Evolutionary conservation across 2,113 vertebrate genomes (phyloP), one percentile per base, ranked within the genome.

Genomic region (Labeo rohita): DNA sequence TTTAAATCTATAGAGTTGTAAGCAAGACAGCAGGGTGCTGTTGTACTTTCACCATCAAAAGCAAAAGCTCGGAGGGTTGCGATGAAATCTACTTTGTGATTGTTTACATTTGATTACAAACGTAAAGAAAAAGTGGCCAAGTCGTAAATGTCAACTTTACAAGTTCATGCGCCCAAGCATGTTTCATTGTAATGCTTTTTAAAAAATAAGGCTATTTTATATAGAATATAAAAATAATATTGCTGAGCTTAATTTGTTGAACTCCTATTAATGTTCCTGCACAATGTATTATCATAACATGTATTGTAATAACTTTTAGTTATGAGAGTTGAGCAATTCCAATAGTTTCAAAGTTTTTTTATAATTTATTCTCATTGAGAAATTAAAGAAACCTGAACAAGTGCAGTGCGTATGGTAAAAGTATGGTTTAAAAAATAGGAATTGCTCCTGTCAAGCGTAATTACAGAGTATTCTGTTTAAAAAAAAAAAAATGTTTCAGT

Each of bases 1-100:
- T 87, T 88, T 82, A 86, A 90, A 93, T 88, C 89, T 89, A 85
- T 83, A 88, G 90, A 94, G 89, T 92, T 94, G 93, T 89, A 90
- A 91, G 91, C 84, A 90, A 89, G 90, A 90, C 79, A 86, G 76
- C 84, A 90, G 90, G 91, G 78, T 82, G 88, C 88, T 89, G 85
- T 79, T 78, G n/a, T 85, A 23, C 80, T 75, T 88, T 77, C 89
- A 89, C 87, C 89, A 65, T 85, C 66, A 85, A 84, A 85, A 88
- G 90, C 90, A 92, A 88, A 90, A 90, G 84, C 89, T 87, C 86
- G 81, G 85, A 84, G 23, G 80, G 45, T 84, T 81, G 80, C 68
- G 78, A 45, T 74, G 88, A 89, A 90, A 83, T 85, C 89, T 73
- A 73, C 82, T 89, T 89, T 85, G 77, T 89, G 73, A 89, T 49